Evolutionary conservation across 2,797 vertebrate species (phyloP).

Genomic region (Champsocephalus esox): DNA sequence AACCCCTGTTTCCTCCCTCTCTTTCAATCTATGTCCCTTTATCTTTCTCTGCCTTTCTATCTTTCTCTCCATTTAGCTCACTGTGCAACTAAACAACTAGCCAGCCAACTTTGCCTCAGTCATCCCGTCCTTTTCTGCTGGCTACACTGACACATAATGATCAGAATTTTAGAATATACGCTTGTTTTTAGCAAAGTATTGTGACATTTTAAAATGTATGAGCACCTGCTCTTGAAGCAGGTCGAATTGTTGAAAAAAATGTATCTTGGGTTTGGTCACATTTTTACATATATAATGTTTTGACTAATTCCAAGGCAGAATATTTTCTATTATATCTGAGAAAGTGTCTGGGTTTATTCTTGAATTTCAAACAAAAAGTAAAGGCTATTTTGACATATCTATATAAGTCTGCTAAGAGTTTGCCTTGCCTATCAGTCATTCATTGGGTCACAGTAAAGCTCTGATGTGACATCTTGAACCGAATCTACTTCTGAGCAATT

Average conservation of each 20-base stretch:
- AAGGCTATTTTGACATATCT: constrained; percentile 73
- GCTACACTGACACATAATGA: constrained; percentile 32
- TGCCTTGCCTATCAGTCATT: constrained; percentile 56
- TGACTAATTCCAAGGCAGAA: constrained; percentile 55
- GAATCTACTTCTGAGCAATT: constrained; percentile 18
- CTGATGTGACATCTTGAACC: constrained; percentile 27
- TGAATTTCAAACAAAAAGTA: constrained; percentile 54
- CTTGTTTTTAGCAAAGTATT: constrained; percentile 61
- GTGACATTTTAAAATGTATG: constrained; percentile 28
- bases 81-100: constrained; percentile 52
- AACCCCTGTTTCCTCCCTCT: constrained; percentile 33
- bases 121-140: constrained; percentile 41
- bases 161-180: constrained; percentile 58
- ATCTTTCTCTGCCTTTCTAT: constrained; percentile 23
- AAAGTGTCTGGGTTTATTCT: constrained; percentile 15
- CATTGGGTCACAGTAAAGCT: constrained; percentile 43
- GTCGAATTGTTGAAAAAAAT: constrained; percentile 45
- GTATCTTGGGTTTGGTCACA: constrained; percentile 30
- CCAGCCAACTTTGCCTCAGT: constrained; percentile 61
- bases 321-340: constrained; percentile 70
- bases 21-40: constrained; percentile 40
- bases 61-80: constrained; percentile 46
- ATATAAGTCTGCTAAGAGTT: constrained; percentile 53
- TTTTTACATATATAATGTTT: constrained; percentile 66
- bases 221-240: constrained; percentile 57